These are phyloP conservation scores for Bombus vancouverensis DNA, from an alignment of 1,140 invertebrate species.

Conservation along the genomic window DNA sequence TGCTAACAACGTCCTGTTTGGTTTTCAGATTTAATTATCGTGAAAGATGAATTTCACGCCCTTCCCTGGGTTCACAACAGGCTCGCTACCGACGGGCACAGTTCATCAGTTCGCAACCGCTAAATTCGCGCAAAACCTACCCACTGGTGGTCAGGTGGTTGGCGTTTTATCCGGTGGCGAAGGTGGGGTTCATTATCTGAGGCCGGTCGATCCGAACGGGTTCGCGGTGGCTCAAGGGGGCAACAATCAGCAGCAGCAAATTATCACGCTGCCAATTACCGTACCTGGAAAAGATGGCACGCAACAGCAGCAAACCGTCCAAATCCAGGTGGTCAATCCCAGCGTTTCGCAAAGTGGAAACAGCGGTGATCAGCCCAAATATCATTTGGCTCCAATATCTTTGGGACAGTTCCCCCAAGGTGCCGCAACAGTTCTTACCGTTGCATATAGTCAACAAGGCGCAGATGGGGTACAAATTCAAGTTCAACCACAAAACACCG, in stretches of 20 bases:
- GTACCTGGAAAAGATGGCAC: slow-evolving; percentile 89
- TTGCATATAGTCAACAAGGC: slow-evolving; percentile 86
- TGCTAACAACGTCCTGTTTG: neutral
- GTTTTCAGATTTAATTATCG: slow-evolving; percentile 63
- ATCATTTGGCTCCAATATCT: slow-evolving; percentile 87
- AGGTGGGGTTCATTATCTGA: slow-evolving; percentile 89
- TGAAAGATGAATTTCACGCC: slow-evolving; percentile 88
- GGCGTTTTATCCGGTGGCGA: slow-evolving; percentile 85
- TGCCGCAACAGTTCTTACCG: slow-evolving; percentile 86
- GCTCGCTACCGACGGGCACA: slow-evolving; percentile 85
- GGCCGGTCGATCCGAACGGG: slow-evolving; percentile 86
- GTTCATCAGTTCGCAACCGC: slow-evolving; percentile 86
- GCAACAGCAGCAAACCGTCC: slow-evolving; percentile 88
- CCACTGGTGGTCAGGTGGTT: slow-evolving; percentile 84
- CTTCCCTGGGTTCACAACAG: slow-evolving; percentile 85
- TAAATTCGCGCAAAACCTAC: slow-evolving; percentile 86
- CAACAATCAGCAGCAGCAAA: slow-evolving; percentile 83
- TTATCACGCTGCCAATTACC: slow-evolving; percentile 89
- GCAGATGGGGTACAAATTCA: slow-evolving; percentile 84
- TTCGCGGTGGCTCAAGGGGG: slow-evolving; percentile 80
- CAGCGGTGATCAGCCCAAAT: slow-evolving; percentile 85
- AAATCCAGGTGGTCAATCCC: slow-evolving; percentile 89
- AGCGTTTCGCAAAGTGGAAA: slow-evolving; percentile 82
- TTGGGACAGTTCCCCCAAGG: slow-evolving; percentile 83
- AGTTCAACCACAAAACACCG: slow-evolving; percentile 81